These are phyloP conservation scores for Chiridota heheva DNA, from an alignment of 35 echinoderm and acorn worm genomes.

Conservation along the genomic window DNA sequence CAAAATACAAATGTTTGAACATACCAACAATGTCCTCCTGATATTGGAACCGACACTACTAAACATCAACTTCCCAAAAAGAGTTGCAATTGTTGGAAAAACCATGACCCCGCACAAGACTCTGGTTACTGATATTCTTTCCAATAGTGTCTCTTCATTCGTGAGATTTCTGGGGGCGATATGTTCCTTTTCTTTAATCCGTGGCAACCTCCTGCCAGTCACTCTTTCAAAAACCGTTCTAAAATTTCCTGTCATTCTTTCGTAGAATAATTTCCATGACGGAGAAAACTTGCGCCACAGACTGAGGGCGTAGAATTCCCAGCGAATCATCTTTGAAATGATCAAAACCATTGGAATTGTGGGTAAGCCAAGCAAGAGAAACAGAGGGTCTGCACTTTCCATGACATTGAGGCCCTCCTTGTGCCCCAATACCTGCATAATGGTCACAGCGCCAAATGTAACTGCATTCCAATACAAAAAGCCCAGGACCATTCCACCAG, in stretches of 20 bases:
- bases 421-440: slow-evolving; percentile 98
- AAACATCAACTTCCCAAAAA: slow-evolving; percentile 94
- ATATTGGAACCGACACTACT: slow-evolving; percentile 88
- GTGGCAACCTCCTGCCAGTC: too few species aligned
- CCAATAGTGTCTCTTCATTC: slow-evolving; percentile 63
- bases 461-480: slow-evolving; percentile 99
- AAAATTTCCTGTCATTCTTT: slow-evolving; percentile 32
- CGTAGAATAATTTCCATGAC: slow-evolving; percentile 60
- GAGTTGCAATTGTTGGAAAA: slow-evolving; percentile 95
- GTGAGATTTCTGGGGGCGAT: slow-evolving; percentile 69
- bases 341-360: slow-evolving; percentile 91
- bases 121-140: slow-evolving; percentile 86
- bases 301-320: slow-evolving; percentile 92
- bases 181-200: too few species aligned
- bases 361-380: slow-evolving; percentile 92
- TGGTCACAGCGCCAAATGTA: slow-evolving; percentile 94
- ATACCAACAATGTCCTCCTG: slow-evolving; percentile 94
- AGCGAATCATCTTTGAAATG: slow-evolving; percentile 93
- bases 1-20: too few species aligned
- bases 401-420: slow-evolving; percentile 98
- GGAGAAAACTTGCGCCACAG: slow-evolving; percentile 90
- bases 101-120: slow-evolving; percentile 94
- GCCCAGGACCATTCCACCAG: slow-evolving; percentile 91
- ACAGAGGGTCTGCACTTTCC: slow-evolving; percentile 94
- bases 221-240: too few species aligned